Evolutionary conservation across 2,888 invertebrate genomes (phyloP).

Genomic region (Odiellus spinosus): DNA sequence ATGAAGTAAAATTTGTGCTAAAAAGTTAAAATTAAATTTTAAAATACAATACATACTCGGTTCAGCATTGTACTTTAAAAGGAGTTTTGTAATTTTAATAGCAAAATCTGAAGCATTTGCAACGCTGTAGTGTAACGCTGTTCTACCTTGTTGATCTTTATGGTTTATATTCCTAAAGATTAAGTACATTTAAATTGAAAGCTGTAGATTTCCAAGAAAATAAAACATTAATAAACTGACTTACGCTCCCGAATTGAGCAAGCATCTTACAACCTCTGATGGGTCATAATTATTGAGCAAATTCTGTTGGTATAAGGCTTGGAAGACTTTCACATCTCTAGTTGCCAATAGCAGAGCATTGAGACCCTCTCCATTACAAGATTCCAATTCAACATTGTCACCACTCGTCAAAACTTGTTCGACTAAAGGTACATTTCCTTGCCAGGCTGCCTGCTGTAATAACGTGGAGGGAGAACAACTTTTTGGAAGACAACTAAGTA

Average conservation of each 20-base stretch:
- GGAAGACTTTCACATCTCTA: not conserved
- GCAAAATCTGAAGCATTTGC: not conserved
- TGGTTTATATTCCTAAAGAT: conserved; percentile 3
- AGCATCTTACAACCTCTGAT: not conserved
- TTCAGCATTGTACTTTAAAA: not conserved
- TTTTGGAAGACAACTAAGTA: too few relatives aligned
- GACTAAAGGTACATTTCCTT: too few relatives aligned
- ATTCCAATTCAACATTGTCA: too few relatives aligned
- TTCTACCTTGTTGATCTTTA: conserved; percentile 5
- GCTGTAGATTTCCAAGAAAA: not conserved
- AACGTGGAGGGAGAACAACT: too few relatives aligned
- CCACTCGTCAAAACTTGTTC: too few relatives aligned
- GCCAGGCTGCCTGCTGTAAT: too few relatives aligned
- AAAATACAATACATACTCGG: not conserved
- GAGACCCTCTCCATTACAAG: not conserved
- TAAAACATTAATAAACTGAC: not conserved
- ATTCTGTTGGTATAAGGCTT: not conserved
- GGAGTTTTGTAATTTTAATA: not conserved
- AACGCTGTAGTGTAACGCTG: conserved; percentile 3
- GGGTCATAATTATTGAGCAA: not conserved
- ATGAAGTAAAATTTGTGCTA: not conserved
- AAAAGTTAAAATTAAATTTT: not conserved
- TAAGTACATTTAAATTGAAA: not conserved
- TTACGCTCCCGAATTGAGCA: not conserved
- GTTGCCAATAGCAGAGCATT: not conserved